A percentile compares a stretch with the other conserved stretches of the same genome.
Evolutionary conservation across 2,113 vertebrate species (phyloP).

Genomic region (Pseudonaja textilis): DNA sequence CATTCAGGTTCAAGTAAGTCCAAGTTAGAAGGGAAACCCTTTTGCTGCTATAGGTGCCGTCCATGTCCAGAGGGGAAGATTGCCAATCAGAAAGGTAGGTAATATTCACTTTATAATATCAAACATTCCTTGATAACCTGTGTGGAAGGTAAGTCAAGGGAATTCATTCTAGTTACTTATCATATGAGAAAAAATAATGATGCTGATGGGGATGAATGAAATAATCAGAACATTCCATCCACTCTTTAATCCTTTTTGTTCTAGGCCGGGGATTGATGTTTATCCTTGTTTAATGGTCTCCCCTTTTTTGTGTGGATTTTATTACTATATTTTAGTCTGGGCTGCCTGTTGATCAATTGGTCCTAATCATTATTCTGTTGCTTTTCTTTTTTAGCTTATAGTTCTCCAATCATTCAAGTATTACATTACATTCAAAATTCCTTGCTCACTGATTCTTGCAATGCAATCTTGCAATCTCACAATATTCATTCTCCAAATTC

Average conservation of each 20-base stretch:
- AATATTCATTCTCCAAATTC: too few relatives aligned
- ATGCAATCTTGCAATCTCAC: too few relatives aligned
- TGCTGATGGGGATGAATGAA: neutral
- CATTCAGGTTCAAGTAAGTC: neutral
- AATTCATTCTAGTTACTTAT: neutral
- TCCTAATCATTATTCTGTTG: too few relatives aligned
- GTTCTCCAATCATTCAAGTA: too few relatives aligned
- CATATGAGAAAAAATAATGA: neutral
- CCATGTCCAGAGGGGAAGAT: neutral
- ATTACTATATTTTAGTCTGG: neutral
- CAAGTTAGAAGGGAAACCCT: neutral
- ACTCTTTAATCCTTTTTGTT: neutral
- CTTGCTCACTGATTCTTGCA: too few relatives aligned
- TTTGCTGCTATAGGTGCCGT: neutral
- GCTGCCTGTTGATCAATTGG: too few relatives aligned
- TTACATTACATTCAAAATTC: too few relatives aligned
- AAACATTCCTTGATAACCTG: neutral
- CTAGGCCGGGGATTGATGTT: neutral
- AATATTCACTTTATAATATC: neutral
- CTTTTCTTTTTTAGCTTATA: too few relatives aligned
- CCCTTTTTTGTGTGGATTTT: neutral
- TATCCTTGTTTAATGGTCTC: neutral
- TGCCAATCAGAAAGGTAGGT: neutral
- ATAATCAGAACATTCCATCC: neutral
- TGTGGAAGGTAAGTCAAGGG: neutral